A percentile compares a stretch with the other conserved stretches of the same genome.
phyloP scores from a whole-genome alignment of 1,140 invertebrate genomes.

The Drosophila grimshawi region DNA sequence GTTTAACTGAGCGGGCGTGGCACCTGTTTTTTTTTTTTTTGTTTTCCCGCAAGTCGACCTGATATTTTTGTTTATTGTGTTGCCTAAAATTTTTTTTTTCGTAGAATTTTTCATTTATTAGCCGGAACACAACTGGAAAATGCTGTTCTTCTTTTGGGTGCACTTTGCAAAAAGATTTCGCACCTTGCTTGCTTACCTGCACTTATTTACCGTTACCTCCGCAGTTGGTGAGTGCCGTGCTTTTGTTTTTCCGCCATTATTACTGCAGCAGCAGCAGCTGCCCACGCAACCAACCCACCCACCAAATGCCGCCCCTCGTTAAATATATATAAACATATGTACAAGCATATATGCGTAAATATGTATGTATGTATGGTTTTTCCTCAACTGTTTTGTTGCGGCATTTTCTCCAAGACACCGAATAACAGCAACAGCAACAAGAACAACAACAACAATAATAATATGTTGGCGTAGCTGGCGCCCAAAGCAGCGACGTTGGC shows the following conservation, averaged over 20 bases:
- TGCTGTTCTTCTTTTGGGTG: neutral
- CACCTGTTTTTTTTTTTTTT: neutral
- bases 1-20: no score
- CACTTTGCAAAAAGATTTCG: neutral
- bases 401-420: constrained; percentile 75
- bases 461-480: constrained; percentile 1
- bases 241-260: constrained; percentile 60
- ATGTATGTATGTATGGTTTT: constrained; percentile 39
- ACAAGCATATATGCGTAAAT: neutral
- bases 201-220: constrained; percentile 28
- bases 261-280: constrained; percentile 53
- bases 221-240: constrained; percentile 46
- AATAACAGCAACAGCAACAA: constrained; percentile 38
- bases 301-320: constrained; percentile 16
- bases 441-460: no score
- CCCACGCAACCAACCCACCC: constrained; percentile 53
- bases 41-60: neutral
- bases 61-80: neutral
- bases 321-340: neutral
- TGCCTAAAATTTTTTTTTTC: constrained; percentile 3
- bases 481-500: constrained; percentile 16
- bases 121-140: neutral
- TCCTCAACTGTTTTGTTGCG: constrained; percentile 77
- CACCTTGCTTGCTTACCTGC: constrained; percentile 11
- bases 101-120: neutral